Evolutionary conservation across 2,888 invertebrate species (phyloP).

Genomic region (Archips xylosteana): DNA sequence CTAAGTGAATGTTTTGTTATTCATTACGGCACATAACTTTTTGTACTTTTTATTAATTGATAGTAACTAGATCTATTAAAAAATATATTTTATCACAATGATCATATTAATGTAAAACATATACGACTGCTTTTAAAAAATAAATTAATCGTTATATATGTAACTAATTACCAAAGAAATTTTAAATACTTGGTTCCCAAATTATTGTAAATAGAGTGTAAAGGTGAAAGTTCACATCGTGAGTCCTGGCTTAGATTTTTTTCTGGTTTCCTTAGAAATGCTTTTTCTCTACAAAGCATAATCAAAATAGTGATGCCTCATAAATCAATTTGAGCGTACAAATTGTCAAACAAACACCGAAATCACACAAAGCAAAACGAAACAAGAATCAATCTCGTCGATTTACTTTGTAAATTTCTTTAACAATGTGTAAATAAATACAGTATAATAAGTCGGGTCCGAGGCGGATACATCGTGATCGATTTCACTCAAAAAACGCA

Average conservation of each 20-base stretch:
- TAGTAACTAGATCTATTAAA: background rate
- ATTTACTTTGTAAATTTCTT: slow-evolving; percentile 46
- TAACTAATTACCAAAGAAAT: background rate
- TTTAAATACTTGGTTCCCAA: background rate
- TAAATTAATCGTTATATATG: background rate
- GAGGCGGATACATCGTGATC: slow-evolving; percentile 71
- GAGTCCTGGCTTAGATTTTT: too few species aligned
- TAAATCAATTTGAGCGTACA: slow-evolving; percentile 28
- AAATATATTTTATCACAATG: too few species aligned
- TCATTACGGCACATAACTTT: too few species aligned
- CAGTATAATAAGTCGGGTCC: slow-evolving; percentile 62
- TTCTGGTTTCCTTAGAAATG: too few species aligned
- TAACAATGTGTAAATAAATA: slow-evolving; percentile 74
- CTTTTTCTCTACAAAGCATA: background rate
- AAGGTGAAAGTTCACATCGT: too few species aligned
- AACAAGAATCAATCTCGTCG: slow-evolving; percentile 33
- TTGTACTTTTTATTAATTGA: background rate
- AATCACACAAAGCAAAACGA: slow-evolving; percentile 32
- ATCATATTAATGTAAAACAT: too few species aligned
- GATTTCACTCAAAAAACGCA: slow-evolving; percentile 81
- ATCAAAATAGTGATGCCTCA: background rate
- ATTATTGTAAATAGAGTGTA: background rate
- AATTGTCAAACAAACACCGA: slow-evolving; percentile 35
- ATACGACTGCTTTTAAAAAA: background rate
- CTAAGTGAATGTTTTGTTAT: background rate